Evolutionary conservation across 2,888 invertebrate species (phyloP), one percentile per base, ranked within the genome.

Genomic region (Leptinotarsa tumamoca): DNA sequence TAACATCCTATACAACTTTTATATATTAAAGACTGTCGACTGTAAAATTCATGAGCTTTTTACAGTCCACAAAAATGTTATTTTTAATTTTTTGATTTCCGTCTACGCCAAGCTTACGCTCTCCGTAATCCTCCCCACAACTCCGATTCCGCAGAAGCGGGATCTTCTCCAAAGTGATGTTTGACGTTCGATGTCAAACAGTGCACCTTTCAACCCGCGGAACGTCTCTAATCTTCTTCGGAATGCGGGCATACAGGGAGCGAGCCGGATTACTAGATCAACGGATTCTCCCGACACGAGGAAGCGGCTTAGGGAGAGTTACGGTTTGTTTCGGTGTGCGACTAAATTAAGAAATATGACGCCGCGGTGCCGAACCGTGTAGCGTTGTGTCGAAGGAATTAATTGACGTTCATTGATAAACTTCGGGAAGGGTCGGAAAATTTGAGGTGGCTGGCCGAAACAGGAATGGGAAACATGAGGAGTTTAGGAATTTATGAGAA

Each of bases 101-200:
- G 15, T 17, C 15, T 63, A 33, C 33, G 4, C 4, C 21, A 21
- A 58, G 33, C 43, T 63, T n/a, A 33, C 14, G 33, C n/a, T 43
- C 63, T 33, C 63, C 63, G 63, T 63, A 63, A 63, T 63, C 63
- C 63, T 63, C 52, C 54, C 17, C 68, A 54, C 68, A 33, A n/a
- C 51, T n/a, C 68, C 21, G 67, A 49, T 21, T 50, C 51, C 51
- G 4, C 68, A 68, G 68, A 68, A n/a, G 27, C 51, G 68, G 68
- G 68, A 68, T 68, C 51, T 52, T 21, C 21, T 17, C 68, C 7
- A 15, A 15, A 49, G 51, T 18, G 63, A 63, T 66, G 72, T 72
- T 72, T 72, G 72, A 72, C 72, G 66, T 67, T 21, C 4, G 54
- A 43, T 72, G 72, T 68, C 72, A 67, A 67, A 67, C 72, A 56